Percentiles rank a stretch among this genome's conserved stretches.
These are phyloP conservation scores for Anastrepha ludens DNA, from an alignment of 1,140 invertebrate genomes.

Conservation along the genomic window DNA sequence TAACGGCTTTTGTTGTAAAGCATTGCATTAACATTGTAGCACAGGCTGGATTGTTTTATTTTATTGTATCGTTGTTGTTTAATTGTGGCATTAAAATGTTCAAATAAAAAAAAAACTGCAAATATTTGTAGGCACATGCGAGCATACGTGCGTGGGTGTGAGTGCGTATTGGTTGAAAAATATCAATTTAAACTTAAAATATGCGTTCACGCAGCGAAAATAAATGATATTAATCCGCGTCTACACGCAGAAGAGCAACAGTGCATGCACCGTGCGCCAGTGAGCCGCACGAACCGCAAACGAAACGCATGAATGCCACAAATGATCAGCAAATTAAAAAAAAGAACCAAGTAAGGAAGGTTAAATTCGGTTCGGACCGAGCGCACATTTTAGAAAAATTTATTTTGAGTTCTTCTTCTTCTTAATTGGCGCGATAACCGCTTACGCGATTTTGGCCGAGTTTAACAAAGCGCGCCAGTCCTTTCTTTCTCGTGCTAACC, in stretches of 20 bases:
- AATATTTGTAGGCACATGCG: not conserved
- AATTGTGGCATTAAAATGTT: conserved; percentile 29
- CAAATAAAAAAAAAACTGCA: not conserved
- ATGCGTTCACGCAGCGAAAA: not conserved
- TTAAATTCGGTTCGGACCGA: too few species aligned
- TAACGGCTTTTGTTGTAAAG: not conserved
- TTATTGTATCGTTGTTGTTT: not conserved
- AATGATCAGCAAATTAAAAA: conserved; percentile 30
- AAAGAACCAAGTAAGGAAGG: not conserved
- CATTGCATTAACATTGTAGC: conserved; percentile 9
- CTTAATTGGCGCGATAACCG: too few species aligned
- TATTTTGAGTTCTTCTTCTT: too few species aligned
- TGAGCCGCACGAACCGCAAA: not conserved
- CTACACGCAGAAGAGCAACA: not conserved
- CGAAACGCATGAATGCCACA: conserved; percentile 25
- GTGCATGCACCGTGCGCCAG: not conserved
- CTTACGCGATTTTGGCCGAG: too few species aligned
- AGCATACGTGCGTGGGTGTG: not conserved
- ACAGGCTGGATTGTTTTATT: not conserved
- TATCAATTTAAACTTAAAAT: not conserved
- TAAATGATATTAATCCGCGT: conserved; percentile 33
- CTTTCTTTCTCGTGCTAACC: too few species aligned
- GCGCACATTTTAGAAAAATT: too few species aligned
- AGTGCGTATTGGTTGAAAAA: not conserved
- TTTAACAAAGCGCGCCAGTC: too few species aligned